A percentile compares a stretch with the other conserved stretches of the same genome.
These are phyloP conservation scores for Holothuria leucospilota DNA, from an alignment of 53 echinoderm and acorn worm genomes.

Conservation along the genomic window DNA sequence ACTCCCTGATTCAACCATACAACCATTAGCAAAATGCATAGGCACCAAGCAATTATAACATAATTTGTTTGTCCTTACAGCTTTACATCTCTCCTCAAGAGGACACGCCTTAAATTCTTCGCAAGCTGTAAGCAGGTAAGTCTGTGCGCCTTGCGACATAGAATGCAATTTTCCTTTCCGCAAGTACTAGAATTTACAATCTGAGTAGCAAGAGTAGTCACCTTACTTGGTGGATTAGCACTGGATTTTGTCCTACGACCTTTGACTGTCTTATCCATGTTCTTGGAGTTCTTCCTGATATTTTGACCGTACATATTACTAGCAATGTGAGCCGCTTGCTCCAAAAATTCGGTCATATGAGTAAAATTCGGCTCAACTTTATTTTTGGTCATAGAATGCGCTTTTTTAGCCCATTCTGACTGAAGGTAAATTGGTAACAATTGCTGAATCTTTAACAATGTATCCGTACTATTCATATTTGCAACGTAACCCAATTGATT, in stretches of 20 bases:
- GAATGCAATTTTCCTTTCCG: no score
- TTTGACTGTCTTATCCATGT: no score
- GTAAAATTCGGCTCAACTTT: constrained; percentile 28
- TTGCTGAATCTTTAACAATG: constrained; percentile 2
- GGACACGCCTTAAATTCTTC: neutral
- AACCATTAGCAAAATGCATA: constrained; percentile 17
- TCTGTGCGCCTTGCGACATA: neutral
- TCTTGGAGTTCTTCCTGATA: neutral
- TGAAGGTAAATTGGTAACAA: constrained; percentile 10
- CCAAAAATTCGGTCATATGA: constrained; percentile 53
- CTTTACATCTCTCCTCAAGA: neutral
- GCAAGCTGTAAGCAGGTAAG: neutral
- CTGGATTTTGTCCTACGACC: no score
- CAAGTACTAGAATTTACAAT: no score
- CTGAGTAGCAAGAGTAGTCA: no score
- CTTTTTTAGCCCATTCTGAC: constrained; percentile 20
- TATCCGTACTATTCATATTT: constrained; percentile 48
- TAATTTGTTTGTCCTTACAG: neutral
- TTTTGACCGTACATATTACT: constrained; percentile 53
- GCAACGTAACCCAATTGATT: constrained; percentile 37
- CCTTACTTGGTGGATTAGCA: no score
- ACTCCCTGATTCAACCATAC: no score
- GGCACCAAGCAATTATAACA: constrained; percentile 46
- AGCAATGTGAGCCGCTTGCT: constrained; percentile 37
- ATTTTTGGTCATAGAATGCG: neutral